Evolutionary conservation across 2,888 invertebrate genomes (phyloP).

Genomic region (Chymomyza procnemis): DNA sequence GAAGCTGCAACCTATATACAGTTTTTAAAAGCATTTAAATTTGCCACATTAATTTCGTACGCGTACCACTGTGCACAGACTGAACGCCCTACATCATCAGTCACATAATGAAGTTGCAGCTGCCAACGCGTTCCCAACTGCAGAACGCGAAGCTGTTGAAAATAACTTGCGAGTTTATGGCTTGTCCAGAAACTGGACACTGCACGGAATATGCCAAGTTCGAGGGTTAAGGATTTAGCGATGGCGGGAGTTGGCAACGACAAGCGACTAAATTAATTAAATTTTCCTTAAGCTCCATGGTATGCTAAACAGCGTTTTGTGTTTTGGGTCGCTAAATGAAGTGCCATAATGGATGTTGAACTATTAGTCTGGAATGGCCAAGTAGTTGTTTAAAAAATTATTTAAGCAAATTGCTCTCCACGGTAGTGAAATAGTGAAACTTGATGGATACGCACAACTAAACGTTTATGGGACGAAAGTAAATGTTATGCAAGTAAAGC

Average conservation of each 20-base stretch:
- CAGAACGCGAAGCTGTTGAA: slow-evolving; percentile 23
- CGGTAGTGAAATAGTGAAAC: neutral
- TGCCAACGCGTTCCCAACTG: slow-evolving; percentile 18
- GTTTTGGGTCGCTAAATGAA: neutral
- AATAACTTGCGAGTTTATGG: slow-evolving; percentile 62
- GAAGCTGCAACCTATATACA: too few species aligned
- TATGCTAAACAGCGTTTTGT: slow-evolving; percentile 46
- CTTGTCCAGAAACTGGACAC: slow-evolving; percentile 44
- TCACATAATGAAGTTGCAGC: slow-evolving; percentile 71
- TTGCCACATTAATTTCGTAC: neutral
- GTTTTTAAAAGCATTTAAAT: neutral
- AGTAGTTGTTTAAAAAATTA: neutral
- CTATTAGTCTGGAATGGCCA: neutral
- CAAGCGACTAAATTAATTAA: slow-evolving; percentile 60
- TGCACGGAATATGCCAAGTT: slow-evolving; percentile 4
- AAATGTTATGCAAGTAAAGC: neutral
- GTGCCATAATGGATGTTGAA: slow-evolving; percentile 6
- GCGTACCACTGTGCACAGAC: neutral
- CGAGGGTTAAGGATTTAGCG: neutral
- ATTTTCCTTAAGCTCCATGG: slow-evolving; percentile 48
- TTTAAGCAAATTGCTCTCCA: neutral
- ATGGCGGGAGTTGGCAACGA: neutral
- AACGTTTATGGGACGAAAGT: neutral
- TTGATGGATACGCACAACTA: neutral
- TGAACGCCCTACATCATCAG: slow-evolving; percentile 59